Conservation (phyloP, 2,113 vertebrate genomes). For the Neolamprologus cancellatus region DNA sequence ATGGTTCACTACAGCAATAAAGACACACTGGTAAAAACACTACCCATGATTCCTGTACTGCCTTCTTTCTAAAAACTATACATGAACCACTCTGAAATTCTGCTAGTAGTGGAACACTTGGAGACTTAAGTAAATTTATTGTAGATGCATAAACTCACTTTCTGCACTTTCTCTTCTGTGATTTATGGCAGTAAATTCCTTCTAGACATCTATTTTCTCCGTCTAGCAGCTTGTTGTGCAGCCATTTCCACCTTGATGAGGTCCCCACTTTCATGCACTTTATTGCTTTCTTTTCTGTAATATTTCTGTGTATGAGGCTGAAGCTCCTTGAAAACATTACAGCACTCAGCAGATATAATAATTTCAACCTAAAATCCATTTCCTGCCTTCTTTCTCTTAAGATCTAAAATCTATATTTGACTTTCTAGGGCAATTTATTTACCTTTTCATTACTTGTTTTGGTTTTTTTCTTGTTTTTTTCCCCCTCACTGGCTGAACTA, state of each 20-base stretch:
- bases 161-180: background rate
- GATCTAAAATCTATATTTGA: background rate
- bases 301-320: background rate
- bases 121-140: background rate
- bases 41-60: background rate
- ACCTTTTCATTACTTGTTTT: background rate
- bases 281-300: background rate
- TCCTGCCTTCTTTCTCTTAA: background rate
- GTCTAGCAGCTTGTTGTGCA: background rate
- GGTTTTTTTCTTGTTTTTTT: background rate
- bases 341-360: background rate
- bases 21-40: conserved; percentile 78
- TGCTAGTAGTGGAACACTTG: background rate
- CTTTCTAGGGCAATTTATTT: background rate
- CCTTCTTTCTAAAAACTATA: background rate
- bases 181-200: background rate
- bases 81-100: background rate
- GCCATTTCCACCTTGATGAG: background rate
- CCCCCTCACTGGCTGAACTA: background rate
- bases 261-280: background rate
- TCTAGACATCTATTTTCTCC: background rate
- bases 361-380: conserved; percentile 10
- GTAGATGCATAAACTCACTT: background rate
- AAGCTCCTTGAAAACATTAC: background rate
- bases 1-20: conserved; percentile 88